Percentiles rank a stretch among this genome's conserved stretches.
Evolutionary conservation across 1,140 invertebrate species (phyloP).

Genomic region (Pseudoatta argentina): DNA sequence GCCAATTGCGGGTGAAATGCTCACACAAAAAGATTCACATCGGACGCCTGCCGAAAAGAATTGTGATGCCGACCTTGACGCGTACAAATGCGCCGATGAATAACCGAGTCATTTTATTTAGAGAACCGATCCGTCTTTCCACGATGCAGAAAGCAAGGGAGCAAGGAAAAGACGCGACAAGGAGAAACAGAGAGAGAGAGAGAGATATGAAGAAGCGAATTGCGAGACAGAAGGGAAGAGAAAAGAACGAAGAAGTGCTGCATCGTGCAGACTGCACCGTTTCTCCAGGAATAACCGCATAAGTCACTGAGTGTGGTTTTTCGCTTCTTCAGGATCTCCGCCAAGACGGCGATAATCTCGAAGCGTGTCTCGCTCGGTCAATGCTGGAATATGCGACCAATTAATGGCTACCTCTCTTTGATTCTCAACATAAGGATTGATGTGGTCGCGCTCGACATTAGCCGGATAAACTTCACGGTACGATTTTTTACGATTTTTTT

Average conservation of each 20-base stretch:
- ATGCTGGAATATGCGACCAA: slow-evolving; percentile 76
- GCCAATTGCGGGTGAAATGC: not conserved
- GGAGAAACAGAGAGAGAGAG: slow-evolving; percentile 3
- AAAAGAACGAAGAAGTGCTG: slow-evolving; percentile 55
- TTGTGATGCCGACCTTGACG: slow-evolving; percentile 78
- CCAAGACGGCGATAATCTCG: slow-evolving; percentile 58
- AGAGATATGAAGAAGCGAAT: slow-evolving; percentile 9
- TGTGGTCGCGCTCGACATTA: slow-evolving; percentile 15
- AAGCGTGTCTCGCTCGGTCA: slow-evolving; percentile 66
- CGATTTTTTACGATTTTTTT: too few species aligned
- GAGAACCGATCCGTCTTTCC: slow-evolving; percentile 85
- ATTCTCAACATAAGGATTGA: slow-evolving; percentile 61
- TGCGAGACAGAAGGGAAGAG: slow-evolving; percentile 28
- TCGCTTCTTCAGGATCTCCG: slow-evolving; percentile 69
- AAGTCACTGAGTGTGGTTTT: slow-evolving; percentile 70
- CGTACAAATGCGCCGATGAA: slow-evolving; percentile 86
- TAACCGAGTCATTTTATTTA: slow-evolving; percentile 86
- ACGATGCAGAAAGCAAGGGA: slow-evolving; percentile 66
- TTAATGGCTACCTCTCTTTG: slow-evolving; percentile 73
- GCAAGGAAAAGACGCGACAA: slow-evolving; percentile 36
- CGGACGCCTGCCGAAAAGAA: slow-evolving; percentile 66
- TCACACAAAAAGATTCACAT: slow-evolving; percentile 70
- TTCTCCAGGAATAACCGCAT: slow-evolving; percentile 83
- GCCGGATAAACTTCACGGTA: slow-evolving; percentile 56
- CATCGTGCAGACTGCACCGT: slow-evolving; percentile 58